Percentiles rank a stretch among this genome's conserved stretches.
Conservation (phyloP, 2,113 vertebrate species). For the Vicugna pacos region DNA sequence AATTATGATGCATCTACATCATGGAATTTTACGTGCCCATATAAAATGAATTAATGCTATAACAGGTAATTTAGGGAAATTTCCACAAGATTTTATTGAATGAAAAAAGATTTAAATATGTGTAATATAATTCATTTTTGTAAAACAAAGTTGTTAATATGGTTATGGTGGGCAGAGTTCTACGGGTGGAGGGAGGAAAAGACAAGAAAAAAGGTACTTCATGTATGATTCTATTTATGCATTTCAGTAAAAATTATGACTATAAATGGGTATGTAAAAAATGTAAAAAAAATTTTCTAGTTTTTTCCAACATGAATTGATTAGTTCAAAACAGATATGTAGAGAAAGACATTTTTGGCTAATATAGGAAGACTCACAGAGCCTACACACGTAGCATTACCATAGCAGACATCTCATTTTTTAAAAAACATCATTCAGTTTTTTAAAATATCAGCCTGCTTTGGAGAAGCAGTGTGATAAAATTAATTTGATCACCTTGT, state of each 20-base stretch:
- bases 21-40: neutral
- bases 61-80: neutral
- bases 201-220: neutral
- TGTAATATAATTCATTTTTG: neutral
- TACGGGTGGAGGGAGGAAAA: neutral
- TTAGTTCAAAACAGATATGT: neutral
- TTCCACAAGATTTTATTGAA: neutral
- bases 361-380: neutral
- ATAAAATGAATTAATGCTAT: conserved; percentile 8
- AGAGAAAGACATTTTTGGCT: neutral
- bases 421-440: neutral
- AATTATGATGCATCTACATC: neutral
- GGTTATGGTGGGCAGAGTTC: neutral
- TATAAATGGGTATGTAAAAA: neutral
- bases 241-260: conserved; percentile 9
- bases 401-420: conserved; percentile 3
- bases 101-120: conserved; percentile 11
- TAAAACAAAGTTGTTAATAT: conserved; percentile 27
- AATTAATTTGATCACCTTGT: neutral
- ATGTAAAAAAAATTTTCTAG: neutral
- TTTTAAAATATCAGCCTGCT: conserved; percentile 26
- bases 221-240: neutral
- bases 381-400: neutral
- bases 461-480: conserved; percentile 37
- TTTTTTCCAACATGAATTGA: neutral